These are phyloP conservation scores for Zootermopsis nevadensis DNA, from an alignment of 2,888 invertebrate genomes.

Conservation along the genomic window DNA sequence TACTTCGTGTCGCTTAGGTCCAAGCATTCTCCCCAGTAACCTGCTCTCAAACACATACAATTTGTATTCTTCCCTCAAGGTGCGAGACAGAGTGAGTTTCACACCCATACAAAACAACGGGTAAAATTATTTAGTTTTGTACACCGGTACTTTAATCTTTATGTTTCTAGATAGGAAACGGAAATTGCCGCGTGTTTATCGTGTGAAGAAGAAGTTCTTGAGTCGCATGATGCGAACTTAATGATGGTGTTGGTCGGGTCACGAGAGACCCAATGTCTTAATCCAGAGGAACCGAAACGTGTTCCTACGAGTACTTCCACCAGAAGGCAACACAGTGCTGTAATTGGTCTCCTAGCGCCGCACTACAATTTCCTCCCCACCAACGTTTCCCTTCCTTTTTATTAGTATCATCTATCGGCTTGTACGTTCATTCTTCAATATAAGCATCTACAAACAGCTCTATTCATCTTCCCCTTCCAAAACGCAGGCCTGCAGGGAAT, in stretches of 20 bases:
- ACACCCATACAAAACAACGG: too few relatives aligned
- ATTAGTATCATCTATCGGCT: not conserved
- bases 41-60: too few relatives aligned
- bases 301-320: not conserved
- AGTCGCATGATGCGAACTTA: not conserved
- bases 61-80: too few relatives aligned
- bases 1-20: too few relatives aligned
- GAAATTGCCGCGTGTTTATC: not conserved
- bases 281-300: not conserved
- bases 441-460: not conserved
- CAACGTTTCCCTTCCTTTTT: not conserved
- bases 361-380: slow-evolving; percentile 27
- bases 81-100: too few relatives aligned
- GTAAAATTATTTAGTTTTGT: too few relatives aligned
- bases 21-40: too few relatives aligned
- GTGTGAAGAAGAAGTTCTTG: not conserved
- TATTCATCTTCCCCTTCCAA: not conserved
- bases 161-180: too few relatives aligned
- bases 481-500: not conserved
- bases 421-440: not conserved
- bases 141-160: too few relatives aligned
- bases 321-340: not conserved
- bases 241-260: slow-evolving; percentile 13
- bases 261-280: slow-evolving; percentile 18
- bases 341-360: slow-evolving; percentile 30